phyloP scores from a whole-genome alignment of 2,888 invertebrate genomes.

The Chirona hameri region DNA sequence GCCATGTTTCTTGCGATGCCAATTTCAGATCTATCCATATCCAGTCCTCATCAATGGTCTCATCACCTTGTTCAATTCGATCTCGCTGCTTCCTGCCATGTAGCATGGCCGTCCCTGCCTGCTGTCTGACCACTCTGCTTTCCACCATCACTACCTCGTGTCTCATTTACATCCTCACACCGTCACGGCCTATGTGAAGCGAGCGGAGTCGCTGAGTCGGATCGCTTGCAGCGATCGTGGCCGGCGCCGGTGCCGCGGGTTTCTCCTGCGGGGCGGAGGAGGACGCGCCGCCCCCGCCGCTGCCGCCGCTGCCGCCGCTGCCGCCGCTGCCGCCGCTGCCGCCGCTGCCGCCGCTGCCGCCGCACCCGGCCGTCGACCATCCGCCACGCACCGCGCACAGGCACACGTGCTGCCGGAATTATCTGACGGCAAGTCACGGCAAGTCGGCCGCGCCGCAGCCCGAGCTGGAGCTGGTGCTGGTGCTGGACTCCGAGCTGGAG shows the following conservation, averaged over 20 bases:
- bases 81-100: no score
- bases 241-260: not conserved
- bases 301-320: not conserved
- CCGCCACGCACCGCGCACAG: no score
- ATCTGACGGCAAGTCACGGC: not conserved
- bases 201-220: conserved; percentile 6
- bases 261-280: not conserved
- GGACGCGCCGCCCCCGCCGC: not conserved
- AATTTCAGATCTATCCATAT: no score
- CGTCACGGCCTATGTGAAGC: conserved; percentile 6
- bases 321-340: not conserved
- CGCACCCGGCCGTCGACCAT: no score
- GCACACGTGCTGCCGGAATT: no score
- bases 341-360: not conserved
- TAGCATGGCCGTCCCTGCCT: no score
- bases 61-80: no score
- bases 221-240: conserved; percentile 9
- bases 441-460: not conserved
- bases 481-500: not conserved
- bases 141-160: no score
- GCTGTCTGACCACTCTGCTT: no score
- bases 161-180: not conserved
- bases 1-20: no score
- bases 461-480: not conserved
- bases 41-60: no score